These are phyloP conservation scores for Napeogenes sylphis DNA, from an alignment of 2,888 invertebrate genomes.

Conservation along the genomic window DNA sequence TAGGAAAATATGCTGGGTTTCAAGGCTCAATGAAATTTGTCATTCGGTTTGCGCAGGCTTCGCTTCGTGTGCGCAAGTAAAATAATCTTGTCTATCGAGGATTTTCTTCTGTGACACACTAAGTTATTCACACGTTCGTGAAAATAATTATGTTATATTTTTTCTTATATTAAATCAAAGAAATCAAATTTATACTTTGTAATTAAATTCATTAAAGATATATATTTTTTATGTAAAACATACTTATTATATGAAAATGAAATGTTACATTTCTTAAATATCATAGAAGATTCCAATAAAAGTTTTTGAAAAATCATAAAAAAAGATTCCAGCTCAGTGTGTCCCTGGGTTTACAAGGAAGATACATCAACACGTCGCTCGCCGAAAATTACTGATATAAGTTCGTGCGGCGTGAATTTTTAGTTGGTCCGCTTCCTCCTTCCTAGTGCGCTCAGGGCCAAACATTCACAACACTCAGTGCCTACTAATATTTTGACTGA, in stretches of 20 bases:
- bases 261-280: no score
- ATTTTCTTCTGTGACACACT: slow-evolving; percentile 67
- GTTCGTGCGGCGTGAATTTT: slow-evolving; percentile 67
- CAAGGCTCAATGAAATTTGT: slow-evolving; percentile 74
- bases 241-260: no score
- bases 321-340: slow-evolving; percentile 34
- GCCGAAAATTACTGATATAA: slow-evolving; percentile 64
- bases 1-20: slow-evolving; percentile 65
- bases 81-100: slow-evolving; percentile 44
- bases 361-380: slow-evolving; percentile 57
- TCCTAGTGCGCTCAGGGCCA: slow-evolving; percentile 57
- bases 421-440: slow-evolving; percentile 62
- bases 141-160: neutral
- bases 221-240: no score
- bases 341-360: slow-evolving; percentile 57
- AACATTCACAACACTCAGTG: slow-evolving; percentile 24
- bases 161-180: no score
- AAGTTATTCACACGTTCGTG: slow-evolving; percentile 29
- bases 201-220: no score
- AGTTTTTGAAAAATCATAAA: no score
- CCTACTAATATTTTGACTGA: slow-evolving; percentile 3
- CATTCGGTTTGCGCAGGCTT: slow-evolving; percentile 55
- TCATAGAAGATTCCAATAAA: no score
- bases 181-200: no score
- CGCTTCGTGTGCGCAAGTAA: slow-evolving; percentile 53